Conservation (phyloP, 1,140 invertebrate genomes). For the Ruditapes philippinarum region DNA sequence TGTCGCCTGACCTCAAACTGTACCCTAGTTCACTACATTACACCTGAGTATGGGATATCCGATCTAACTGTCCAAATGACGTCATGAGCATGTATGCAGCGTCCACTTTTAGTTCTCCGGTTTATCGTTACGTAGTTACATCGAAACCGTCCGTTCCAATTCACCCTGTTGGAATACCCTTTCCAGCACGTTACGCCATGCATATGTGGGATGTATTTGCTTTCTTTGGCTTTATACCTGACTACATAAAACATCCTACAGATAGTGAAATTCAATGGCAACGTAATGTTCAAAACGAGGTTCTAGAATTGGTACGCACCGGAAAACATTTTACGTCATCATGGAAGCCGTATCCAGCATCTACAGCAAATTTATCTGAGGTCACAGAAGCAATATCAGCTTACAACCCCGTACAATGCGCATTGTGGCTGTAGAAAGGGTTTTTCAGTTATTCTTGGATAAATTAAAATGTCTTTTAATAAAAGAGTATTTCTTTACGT, state of each 20-base stretch:
- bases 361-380: constrained; percentile 60
- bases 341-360: constrained; percentile 66
- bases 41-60: constrained; percentile 69
- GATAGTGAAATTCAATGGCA: constrained; percentile 72
- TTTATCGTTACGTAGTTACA: constrained; percentile 74
- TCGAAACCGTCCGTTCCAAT: constrained; percentile 70
- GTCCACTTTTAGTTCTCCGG: constrained; percentile 65
- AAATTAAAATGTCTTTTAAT: constrained; percentile 36
- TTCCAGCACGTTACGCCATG: constrained; percentile 70
- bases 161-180: constrained; percentile 66
- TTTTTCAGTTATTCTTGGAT: constrained; percentile 59
- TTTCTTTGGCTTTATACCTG: constrained; percentile 75
- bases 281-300: constrained; percentile 69
- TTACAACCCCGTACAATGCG: constrained; percentile 39
- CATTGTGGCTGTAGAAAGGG: constrained; percentile 39
- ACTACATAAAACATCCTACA: constrained; percentile 68
- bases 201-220: constrained; percentile 78
- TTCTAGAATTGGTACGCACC: constrained; percentile 71
- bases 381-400: background rate
- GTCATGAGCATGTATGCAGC: constrained; percentile 56
- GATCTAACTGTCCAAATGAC: constrained; percentile 71
- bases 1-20: constrained; percentile 62
- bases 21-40: background rate
- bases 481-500: too few species aligned
- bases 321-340: constrained; percentile 63